Percentiles rank a stretch among this genome's conserved stretches.
phyloP scores from a whole-genome alignment of 2,797 vertebrate genomes.

The Cephalopachus bancanus region DNA sequence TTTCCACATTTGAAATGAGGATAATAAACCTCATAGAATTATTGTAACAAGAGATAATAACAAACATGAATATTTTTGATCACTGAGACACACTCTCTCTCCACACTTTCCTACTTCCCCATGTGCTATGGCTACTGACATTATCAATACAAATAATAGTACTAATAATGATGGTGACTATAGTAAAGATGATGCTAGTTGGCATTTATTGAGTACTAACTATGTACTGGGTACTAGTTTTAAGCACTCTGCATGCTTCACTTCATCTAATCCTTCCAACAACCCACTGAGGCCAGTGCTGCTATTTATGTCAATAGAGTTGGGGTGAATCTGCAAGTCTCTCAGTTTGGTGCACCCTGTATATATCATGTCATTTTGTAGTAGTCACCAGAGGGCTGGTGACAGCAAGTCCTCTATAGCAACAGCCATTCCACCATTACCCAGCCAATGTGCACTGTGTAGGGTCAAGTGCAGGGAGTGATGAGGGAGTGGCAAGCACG shows the following conservation, averaged over 20 bases:
- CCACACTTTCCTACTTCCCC: too few relatives aligned
- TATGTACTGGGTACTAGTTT: neutral
- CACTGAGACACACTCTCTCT: neutral
- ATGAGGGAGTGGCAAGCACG: too few relatives aligned
- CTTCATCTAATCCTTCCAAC: conserved; percentile 13
- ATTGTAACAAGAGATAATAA: neutral
- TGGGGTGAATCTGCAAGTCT: neutral
- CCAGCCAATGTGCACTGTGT: rapidly evolving
- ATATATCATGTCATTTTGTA: neutral
- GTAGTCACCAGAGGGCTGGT: neutral
- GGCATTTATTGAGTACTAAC: neutral
- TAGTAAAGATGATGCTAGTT: neutral
- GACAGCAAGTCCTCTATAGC: neutral
- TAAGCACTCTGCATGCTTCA: neutral
- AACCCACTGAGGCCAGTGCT: neutral
- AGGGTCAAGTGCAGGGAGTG: neutral
- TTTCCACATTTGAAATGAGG: neutral
- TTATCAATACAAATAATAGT: neutral
- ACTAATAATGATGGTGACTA: neutral
- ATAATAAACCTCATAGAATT: neutral
- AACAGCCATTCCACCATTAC: neutral
- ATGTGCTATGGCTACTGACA: neutral
- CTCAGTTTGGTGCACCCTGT: neutral
- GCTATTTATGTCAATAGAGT: neutral
- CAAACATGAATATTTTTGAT: neutral